phyloP scores from a whole-genome alignment of 2,888 invertebrate genomes.

The Cryptocheilus praepositus region DNA sequence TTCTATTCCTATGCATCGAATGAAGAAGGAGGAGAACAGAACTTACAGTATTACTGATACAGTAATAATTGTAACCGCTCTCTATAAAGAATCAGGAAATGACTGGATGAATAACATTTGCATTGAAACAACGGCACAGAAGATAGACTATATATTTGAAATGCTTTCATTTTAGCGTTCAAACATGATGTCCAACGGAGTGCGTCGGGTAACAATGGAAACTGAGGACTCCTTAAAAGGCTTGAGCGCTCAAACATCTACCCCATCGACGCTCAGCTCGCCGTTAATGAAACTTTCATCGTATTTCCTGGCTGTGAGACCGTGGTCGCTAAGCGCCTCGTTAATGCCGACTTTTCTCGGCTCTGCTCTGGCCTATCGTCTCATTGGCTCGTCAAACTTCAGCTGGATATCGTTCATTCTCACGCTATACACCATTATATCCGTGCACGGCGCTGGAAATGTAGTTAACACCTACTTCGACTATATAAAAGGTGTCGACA shows the following conservation, averaged over 20 bases:
- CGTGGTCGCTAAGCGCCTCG: conserved; percentile 96
- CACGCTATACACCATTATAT: conserved; percentile 90
- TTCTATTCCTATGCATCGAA: neutral
- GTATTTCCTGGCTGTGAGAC: conserved; percentile 91
- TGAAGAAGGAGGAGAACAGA: neutral
- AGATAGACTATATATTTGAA: too few relatives aligned
- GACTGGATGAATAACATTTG: neutral
- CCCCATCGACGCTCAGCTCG: conserved; percentile 59
- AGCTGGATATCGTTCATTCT: conserved; percentile 87
- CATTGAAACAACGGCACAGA: too few relatives aligned
- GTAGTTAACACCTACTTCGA: conserved; percentile 98
- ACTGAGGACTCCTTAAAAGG: conserved; percentile 38
- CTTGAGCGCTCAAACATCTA: conserved; percentile 43
- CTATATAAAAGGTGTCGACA: conserved; percentile 95
- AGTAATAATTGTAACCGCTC: too few relatives aligned
- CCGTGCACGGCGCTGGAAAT: conserved; percentile 97
- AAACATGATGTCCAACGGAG: conserved; percentile 64
- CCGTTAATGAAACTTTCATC: conserved; percentile 91
- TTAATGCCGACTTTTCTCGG: conserved; percentile 93
- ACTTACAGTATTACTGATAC: neutral
- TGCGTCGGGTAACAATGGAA: conserved; percentile 23
- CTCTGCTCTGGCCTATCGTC: conserved; percentile 90
- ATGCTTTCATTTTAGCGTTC: conserved; percentile 28
- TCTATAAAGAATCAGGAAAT: too few relatives aligned
- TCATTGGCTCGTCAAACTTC: conserved; percentile 85